Percentiles rank a stretch among this genome's conserved stretches.
These are phyloP conservation scores for Verasper variegatus DNA, from an alignment of 2,113 vertebrate species.

Conservation along the genomic window DNA sequence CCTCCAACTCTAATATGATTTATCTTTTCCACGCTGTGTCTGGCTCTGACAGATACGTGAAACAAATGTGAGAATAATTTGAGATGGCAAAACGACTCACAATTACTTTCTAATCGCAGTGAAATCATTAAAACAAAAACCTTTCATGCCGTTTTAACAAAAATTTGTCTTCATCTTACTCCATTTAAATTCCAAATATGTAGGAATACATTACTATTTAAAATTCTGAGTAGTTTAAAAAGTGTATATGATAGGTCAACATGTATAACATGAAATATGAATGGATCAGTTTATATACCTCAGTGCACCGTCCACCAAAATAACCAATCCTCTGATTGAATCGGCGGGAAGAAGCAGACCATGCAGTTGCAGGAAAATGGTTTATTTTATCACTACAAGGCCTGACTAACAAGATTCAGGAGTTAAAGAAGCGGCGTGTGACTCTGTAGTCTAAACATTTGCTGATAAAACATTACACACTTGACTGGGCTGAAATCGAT, in stretches of 20 bases:
- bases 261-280: too few species aligned
- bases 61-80: constrained; percentile 9
- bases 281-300: too few species aligned
- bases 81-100: neutral
- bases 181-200: neutral
- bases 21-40: neutral
- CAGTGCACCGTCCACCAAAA: neutral
- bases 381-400: neutral
- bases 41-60: neutral
- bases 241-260: too few species aligned
- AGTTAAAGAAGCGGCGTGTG: constrained; percentile 7
- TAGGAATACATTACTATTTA: neutral
- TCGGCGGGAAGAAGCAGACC: neutral
- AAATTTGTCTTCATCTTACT: neutral
- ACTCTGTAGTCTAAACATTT: neutral
- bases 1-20: neutral
- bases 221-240: neutral
- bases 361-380: neutral
- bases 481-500: neutral
- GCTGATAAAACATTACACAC: neutral
- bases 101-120: too few species aligned
- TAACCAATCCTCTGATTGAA: neutral
- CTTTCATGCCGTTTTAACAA: neutral
- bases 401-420: neutral
- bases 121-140: constrained; percentile 2